Evolutionary conservation across 1,140 invertebrate species (phyloP), one percentile per base, ranked within the genome.

Genomic region (Platyscapa corneri): DNA sequence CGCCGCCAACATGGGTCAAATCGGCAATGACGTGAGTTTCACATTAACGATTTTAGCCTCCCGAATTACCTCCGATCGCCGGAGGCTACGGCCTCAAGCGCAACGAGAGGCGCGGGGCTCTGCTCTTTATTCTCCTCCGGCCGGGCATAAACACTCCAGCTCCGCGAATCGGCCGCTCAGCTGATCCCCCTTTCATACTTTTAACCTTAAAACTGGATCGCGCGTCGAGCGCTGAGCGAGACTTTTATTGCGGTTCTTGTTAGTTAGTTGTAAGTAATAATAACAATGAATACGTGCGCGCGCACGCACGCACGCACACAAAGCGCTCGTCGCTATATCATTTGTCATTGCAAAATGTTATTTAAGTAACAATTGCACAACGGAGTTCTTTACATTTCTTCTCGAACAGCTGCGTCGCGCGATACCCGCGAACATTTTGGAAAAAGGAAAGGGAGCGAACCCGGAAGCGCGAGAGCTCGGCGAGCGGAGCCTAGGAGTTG

Each of bases 1-100:
- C 14, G 92, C 92, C 87, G 91, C 89, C 89, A 94, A 90, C 84
- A 95, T 95, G 94, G 94, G 94, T 89, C 94, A 95, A 89, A 94
- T 94, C 88, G 92, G 91, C 86, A 93, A 94, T 88, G 93, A 94
- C 88, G 94, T 94, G 89, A 94, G 94, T 94, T 80, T 79, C 34
- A 18, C 16, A 16, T 60, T 18, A 14, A 16, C 42, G 42, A 53
- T 18, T 10, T 53, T 16, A 46, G 12, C 42, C 12, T 46, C 42
- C 12, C 42, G 5, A n/a, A 46, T 46, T 46, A 46, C 5, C 12
- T 46, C 42, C 42, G 42, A 12, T 12, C 12, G 12, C 5, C 42
- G 42, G 12, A 12, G 5, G 42, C 5, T 12, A 46, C 42, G 42
- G n/a, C 42, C 37, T 39, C 23, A 3, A 23, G 23, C 20, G 53